Conservation (phyloP, 2,888 invertebrate species). For the Tipula confusa region DNA sequence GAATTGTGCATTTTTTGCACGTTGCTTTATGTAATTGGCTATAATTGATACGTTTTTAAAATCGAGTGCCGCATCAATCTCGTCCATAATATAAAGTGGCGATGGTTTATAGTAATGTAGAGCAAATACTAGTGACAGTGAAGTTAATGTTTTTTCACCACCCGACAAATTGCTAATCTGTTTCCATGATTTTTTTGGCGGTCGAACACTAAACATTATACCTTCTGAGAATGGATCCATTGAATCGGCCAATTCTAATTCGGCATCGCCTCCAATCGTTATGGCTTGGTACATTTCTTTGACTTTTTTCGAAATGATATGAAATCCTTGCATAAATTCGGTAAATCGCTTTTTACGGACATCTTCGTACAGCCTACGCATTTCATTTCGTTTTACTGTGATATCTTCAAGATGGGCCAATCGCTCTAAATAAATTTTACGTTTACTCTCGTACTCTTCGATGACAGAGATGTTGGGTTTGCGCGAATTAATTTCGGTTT, state of each 20-base stretch:
- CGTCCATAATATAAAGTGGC: constrained; percentile 98
- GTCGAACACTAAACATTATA: constrained; percentile 91
- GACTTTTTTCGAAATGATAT: constrained; percentile 81
- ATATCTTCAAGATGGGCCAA: constrained; percentile 76
- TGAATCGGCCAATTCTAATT: constrained; percentile 89
- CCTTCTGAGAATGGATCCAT: constrained; percentile 97
- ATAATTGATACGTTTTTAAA: constrained; percentile 98
- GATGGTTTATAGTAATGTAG: constrained; percentile 98
- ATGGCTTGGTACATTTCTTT: constrained; percentile 99
- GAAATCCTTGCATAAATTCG: constrained; percentile 85
- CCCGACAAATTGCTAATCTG: constrained; percentile 95
- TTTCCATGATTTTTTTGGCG: constrained; percentile 99
- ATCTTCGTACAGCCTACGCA: constrained; percentile 65
- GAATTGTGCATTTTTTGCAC: constrained; percentile 96
- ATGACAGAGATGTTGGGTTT: constrained; percentile 73
- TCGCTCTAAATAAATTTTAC: constrained; percentile 67
- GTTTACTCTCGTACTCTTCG: constrained; percentile 67
- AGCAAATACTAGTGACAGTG: constrained; percentile 93
- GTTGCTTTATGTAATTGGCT: constrained; percentile 94
- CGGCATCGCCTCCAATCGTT: constrained; percentile 95
- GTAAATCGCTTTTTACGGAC: constrained; percentile 66
- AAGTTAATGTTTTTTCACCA: constrained; percentile 96
- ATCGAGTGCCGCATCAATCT: constrained; percentile 97
- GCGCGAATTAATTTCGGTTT: constrained; percentile 58
- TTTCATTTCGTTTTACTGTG: constrained; percentile 68